These are phyloP conservation scores for Mythimna loreyi DNA, from an alignment of 2,888 invertebrate genomes.

Conservation along the genomic window DNA sequence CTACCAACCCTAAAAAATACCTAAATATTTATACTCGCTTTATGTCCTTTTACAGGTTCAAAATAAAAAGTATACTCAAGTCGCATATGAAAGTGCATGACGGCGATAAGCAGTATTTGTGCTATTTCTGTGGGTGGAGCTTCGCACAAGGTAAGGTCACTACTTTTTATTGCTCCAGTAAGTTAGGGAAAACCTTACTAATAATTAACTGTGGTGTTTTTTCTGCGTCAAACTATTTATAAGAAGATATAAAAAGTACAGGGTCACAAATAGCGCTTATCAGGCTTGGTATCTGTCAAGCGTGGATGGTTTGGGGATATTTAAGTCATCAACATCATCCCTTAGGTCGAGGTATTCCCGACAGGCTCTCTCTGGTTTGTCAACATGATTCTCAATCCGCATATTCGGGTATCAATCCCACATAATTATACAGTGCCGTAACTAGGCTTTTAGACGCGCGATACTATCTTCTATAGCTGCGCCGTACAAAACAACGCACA, in stretches of 20 bases:
- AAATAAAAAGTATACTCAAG: conserved; percentile 81
- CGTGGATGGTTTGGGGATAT: not conserved
- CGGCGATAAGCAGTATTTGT: conserved; percentile 79
- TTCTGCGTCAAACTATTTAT: conserved; percentile 25
- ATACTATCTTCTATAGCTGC: no score
- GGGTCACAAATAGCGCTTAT: conserved; percentile 1
- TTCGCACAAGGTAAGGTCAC: conserved; percentile 79
- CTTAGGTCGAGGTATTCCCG: no score
- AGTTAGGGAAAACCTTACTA: conserved; percentile 25
- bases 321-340: no score
- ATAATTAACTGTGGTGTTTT: conserved; percentile 13
- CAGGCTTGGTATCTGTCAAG: not conserved
- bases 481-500: no score
- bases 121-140: conserved; percentile 84
- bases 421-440: no score
- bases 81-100: conserved; percentile 84
- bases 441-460: no score
- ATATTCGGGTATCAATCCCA: no score
- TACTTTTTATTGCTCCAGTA: not conserved
- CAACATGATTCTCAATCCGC: no score
- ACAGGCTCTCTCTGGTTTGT: no score
- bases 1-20: not conserved
- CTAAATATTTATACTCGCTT: not conserved
- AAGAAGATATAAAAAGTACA: conserved; percentile 6
- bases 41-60: conserved; percentile 77